Percentiles rank a stretch among this genome's conserved stretches.
Evolutionary conservation across 2,797 vertebrate species (phyloP).

Genomic region (Myotis daubentonii): DNA sequence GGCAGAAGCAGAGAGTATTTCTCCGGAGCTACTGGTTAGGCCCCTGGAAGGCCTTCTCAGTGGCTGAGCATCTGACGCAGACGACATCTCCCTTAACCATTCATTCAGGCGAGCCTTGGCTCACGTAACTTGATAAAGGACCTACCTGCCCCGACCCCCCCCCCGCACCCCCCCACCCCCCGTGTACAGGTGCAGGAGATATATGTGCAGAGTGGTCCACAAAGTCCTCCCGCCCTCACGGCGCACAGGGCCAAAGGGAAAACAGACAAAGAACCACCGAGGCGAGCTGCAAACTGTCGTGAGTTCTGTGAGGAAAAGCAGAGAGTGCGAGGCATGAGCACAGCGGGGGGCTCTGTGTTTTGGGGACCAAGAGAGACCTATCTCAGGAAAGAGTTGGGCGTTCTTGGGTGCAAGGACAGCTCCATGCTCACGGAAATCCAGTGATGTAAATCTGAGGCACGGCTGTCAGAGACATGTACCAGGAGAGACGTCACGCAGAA

Average conservation of each 20-base stretch:
- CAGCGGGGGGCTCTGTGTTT: neutral
- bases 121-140: neutral
- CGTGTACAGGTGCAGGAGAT: neutral
- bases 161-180: neutral
- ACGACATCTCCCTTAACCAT: neutral
- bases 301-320: neutral
- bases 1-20: neutral
- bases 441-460: rapidly evolving
- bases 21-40: neutral
- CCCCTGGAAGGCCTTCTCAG: neutral
- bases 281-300: neutral
- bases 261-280: neutral
- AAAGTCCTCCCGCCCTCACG: neutral
- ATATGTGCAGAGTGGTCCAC: neutral
- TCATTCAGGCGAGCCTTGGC: neutral
- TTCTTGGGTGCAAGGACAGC: neutral
- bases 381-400: neutral
- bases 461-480: rapidly evolving
- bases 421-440: rapidly evolving
- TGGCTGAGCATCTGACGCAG: neutral
- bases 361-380: neutral
- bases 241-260: neutral
- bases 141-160: too few relatives aligned
- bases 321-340: too few relatives aligned
- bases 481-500: neutral